Base-by-base conservation (phyloP, 2,888 invertebrate species). In the Heteropelma amictum region DNA sequence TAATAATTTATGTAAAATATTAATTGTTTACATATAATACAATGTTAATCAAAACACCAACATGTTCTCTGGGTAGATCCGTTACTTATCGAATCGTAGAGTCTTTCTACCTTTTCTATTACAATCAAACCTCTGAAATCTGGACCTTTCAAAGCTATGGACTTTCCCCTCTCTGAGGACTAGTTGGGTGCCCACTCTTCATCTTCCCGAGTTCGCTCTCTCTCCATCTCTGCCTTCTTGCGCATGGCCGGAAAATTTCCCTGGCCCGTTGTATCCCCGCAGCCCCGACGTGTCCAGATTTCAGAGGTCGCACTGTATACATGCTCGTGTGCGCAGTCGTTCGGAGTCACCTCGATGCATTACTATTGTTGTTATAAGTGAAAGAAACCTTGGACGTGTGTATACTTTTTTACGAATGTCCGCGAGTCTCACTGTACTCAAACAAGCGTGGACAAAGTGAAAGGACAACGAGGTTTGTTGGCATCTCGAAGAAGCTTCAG, bases 401-500 rank as follows among this genome's bases (percentile, higher is more conserved):
- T 10, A 19, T 4, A 58, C 12, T 28, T 33, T 7, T 45, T 42
- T 64, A 30, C 26, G 47, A 38, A 47, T 7, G 56, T 8, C 23
- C 33, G 3, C 21, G 26, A 26, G 17, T 7, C 17, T 49, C 12
- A 68, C 63, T 65, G 61, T 64, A 69, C 47, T 45, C 63, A 73
- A 47, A 42, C 42, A 51, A 54, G 51, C 69, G 49, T 30, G 26
- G 30, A 17, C 70, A 70, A 78, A 79, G 78, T 79, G 79, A 80
- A 80, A 79, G 79, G 79, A 74, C 63, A 51, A 58, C 65, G 69
- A 67, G 68, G 77, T 63, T 73, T 63, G 75, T 78, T 76, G 77
- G 79, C 78, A 76, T 77, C 72, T 67, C 70, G 40, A 72, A 72
- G 70, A 72, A 69, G 74, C 76, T 77, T 76, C 69, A 78, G 79